A percentile compares a stretch with the other conserved stretches of the same genome.
Evolutionary conservation across 2,113 vertebrate species (phyloP).

Genomic region (Narcine bancroftii): DNA sequence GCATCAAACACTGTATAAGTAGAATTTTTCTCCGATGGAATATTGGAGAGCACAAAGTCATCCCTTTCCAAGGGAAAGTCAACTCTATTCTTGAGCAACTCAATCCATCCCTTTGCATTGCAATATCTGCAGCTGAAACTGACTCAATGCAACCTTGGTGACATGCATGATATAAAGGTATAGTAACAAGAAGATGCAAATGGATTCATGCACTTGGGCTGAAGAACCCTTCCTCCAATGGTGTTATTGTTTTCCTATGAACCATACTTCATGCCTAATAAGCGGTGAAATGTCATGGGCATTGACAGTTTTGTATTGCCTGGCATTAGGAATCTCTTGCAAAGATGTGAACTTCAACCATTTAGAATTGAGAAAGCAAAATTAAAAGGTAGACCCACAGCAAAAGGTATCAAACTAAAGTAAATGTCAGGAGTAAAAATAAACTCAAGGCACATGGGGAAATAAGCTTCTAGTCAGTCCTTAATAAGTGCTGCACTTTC

Average conservation of each 20-base stretch:
- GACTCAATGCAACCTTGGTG: too few species aligned
- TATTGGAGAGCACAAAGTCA: too few species aligned
- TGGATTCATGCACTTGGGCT: neutral
- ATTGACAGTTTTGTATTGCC: neutral
- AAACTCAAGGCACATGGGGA: neutral
- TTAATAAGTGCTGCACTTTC: neutral
- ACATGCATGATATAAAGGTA: too few species aligned
- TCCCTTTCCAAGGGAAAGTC: too few species aligned
- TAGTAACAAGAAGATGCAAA: neutral
- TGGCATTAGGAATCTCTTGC: too few species aligned
- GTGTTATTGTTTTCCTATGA: neutral
- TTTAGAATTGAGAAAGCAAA: neutral
- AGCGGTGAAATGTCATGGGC: neutral
- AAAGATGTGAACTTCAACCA: neutral
- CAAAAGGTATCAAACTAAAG: constrained; percentile 18
- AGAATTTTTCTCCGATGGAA: too few species aligned
- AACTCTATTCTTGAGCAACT: too few species aligned
- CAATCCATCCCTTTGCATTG: too few species aligned
- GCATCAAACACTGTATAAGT: too few species aligned
- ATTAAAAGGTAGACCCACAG: neutral
- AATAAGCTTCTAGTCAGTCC: constrained; percentile 14
- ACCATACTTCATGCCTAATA: neutral
- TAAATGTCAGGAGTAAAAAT: neutral
- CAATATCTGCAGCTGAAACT: too few species aligned
- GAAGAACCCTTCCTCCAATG: neutral